Percentiles rank a stretch among this genome's conserved stretches.
phyloP scores from a whole-genome alignment of 2,113 vertebrate genomes.

The Galbula dea region DNA sequence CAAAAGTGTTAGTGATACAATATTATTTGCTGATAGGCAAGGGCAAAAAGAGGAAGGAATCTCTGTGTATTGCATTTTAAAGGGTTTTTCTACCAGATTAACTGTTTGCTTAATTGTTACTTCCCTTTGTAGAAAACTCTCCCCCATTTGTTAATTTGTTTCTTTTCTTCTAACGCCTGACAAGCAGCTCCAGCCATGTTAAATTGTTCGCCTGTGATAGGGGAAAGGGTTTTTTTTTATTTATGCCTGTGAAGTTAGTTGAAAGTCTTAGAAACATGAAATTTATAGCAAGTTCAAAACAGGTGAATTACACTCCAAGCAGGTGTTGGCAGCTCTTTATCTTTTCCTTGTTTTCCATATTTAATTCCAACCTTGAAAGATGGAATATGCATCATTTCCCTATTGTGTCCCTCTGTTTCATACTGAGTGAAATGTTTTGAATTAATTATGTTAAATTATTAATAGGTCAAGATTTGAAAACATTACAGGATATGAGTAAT shows the following conservation, averaged over 20 bases:
- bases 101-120: slow-evolving; percentile 54
- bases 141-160: slow-evolving; percentile 52
- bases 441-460: slow-evolving; percentile 80
- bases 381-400: slow-evolving; percentile 57
- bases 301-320: slow-evolving; percentile 46
- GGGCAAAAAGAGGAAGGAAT: not conserved
- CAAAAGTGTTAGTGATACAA: not conserved
- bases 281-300: slow-evolving; percentile 61
- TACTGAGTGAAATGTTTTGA: slow-evolving; percentile 72
- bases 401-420: slow-evolving; percentile 51
- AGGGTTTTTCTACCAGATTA: slow-evolving; percentile 29
- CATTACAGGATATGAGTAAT: slow-evolving; percentile 59
- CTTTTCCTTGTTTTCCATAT: slow-evolving; percentile 65
- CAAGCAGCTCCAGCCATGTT: slow-evolving; percentile 55
- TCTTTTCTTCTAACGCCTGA: slow-evolving; percentile 48
- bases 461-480: slow-evolving; percentile 72
- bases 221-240: slow-evolving; percentile 57
- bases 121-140: slow-evolving; percentile 35
- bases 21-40: not conserved
- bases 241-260: slow-evolving; percentile 62
- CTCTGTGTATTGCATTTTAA: not conserved
- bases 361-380: slow-evolving; percentile 69
- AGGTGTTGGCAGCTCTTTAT: slow-evolving; percentile 55
- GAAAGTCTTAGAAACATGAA: slow-evolving; percentile 61
- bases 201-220: slow-evolving; percentile 57